These are phyloP conservation scores for Holacanthus passer DNA, from an alignment of 2,113 vertebrate genomes.

Conservation along the genomic window DNA sequence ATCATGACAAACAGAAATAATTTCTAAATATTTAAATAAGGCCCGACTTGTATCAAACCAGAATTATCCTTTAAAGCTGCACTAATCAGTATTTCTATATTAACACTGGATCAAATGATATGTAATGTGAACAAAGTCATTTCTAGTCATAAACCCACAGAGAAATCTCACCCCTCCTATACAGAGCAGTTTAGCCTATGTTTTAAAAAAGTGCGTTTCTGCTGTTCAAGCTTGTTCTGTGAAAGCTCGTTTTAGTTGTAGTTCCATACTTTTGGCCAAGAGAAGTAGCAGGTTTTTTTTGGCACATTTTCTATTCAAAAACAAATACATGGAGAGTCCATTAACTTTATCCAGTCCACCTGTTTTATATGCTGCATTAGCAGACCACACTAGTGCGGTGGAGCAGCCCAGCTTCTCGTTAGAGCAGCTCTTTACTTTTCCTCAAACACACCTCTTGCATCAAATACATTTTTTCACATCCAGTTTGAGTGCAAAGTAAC, in stretches of 20 bases:
- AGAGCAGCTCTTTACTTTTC: neutral
- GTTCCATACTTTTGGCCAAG: neutral
- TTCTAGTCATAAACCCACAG: no score
- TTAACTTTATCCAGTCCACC: neutral
- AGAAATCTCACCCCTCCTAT: no score
- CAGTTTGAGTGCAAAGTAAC: neutral
- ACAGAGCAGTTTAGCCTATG: neutral
- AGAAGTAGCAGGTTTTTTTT: neutral
- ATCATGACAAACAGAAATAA: neutral
- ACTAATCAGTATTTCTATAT: neutral
- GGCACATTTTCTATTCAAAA: neutral
- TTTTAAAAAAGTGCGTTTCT: no score
- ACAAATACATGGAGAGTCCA: neutral
- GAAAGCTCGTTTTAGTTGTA: neutral
- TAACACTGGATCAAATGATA: neutral
- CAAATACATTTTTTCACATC: neutral
- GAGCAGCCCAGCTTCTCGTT: neutral
- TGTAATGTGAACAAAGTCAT: neutral
- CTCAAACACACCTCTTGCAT: neutral
- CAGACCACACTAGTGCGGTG: neutral
- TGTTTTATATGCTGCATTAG: neutral
- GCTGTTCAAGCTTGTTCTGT: neutral
- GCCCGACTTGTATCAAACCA: no score
- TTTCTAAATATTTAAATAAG: neutral
- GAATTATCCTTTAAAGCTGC: neutral